A percentile compares a stretch with the other conserved stretches of the same genome.
These are phyloP conservation scores for Lytechinus pictus DNA, from an alignment of 35 echinoderm and acorn worm genomes.

Conservation along the genomic window DNA sequence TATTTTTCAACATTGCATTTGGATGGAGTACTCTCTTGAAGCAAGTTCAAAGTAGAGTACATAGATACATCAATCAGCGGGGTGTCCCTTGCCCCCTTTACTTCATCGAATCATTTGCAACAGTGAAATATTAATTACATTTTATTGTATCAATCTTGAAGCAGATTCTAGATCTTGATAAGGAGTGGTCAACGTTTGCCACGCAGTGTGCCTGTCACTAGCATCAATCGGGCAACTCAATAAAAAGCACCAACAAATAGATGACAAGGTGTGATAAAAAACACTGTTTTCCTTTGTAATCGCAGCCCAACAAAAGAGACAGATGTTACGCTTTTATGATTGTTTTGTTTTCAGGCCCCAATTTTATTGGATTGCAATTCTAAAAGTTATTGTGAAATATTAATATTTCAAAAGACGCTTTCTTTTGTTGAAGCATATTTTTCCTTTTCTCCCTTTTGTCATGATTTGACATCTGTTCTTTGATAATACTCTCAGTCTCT, in stretches of 20 bases:
- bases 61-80: background rate
- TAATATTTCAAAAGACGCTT: background rate
- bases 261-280: slow-evolving; percentile 40
- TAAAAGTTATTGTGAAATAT: background rate
- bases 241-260: background rate
- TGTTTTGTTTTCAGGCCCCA: background rate
- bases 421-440: background rate
- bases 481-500: background rate
- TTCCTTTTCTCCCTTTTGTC: background rate
- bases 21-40: background rate
- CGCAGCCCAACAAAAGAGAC: slow-evolving; percentile 6
- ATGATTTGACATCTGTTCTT: background rate
- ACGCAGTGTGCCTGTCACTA: slow-evolving; percentile 27
- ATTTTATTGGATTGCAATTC: slow-evolving; percentile 2
- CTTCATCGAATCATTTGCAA: slow-evolving; percentile 8
- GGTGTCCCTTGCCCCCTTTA: background rate
- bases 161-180: slow-evolving; percentile 20
- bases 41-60: background rate
- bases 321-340: background rate
- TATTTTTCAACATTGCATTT: background rate
- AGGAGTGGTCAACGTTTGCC: background rate
- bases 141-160: background rate
- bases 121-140: slow-evolving; percentile 41
- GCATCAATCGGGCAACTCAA: background rate
- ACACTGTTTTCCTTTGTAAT: slow-evolving; percentile 26